A percentile compares a stretch with the other conserved stretches of the same genome.
Conservation (phyloP, 1,140 invertebrate genomes). For the Anoplolepis gracilipes region DNA sequence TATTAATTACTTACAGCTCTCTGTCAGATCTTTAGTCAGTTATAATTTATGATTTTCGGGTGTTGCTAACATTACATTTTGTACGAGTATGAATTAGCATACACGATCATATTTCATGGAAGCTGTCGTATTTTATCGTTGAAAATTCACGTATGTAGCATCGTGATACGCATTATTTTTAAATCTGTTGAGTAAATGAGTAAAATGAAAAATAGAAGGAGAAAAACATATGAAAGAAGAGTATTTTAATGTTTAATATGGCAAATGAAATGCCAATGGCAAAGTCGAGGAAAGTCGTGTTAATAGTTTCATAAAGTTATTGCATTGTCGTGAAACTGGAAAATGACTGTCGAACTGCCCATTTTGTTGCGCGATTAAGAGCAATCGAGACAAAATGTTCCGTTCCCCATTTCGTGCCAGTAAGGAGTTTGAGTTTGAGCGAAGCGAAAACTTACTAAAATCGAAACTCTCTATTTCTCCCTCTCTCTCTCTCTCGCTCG, state of each 20-base stretch:
- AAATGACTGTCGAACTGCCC: background rate
- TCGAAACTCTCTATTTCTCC: constrained; percentile 29
- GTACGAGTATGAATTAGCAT: background rate
- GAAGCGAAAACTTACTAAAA: constrained; percentile 31
- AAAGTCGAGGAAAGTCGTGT: background rate
- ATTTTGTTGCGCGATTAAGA: constrained; percentile 18
- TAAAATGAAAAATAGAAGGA: background rate
- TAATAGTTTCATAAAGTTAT: background rate
- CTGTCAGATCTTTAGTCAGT: constrained; percentile 2
- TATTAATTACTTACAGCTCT: constrained; percentile 32
- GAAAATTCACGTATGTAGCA: background rate
- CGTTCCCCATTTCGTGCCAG: background rate
- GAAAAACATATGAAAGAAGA: background rate
- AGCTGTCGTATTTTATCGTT: constrained; percentile 29
- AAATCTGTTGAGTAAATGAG: background rate
- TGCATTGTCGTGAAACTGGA: background rate
- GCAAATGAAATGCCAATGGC: background rate
- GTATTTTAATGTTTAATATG: background rate
- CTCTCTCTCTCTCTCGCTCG: background rate
- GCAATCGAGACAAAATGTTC: constrained; percentile 8
- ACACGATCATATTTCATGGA: constrained; percentile 14
- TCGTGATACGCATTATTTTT: background rate
- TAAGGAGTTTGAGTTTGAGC: background rate
- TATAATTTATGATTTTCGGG: constrained; percentile 29
- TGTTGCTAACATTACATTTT: background rate